phyloP scores from a whole-genome alignment of 2,797 vertebrate genomes.

The Lateolabrax maculatus region DNA sequence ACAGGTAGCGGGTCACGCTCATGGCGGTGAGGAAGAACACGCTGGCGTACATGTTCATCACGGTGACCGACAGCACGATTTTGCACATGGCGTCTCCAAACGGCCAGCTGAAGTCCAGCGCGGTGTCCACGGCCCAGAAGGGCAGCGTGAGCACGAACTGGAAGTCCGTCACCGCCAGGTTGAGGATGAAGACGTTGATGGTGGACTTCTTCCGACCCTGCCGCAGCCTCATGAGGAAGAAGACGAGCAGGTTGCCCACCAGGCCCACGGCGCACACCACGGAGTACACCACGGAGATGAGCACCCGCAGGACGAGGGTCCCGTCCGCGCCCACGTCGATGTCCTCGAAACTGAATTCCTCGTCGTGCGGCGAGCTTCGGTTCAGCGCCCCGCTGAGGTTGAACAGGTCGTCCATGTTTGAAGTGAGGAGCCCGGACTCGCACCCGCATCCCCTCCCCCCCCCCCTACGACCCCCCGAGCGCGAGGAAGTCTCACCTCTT shows the following conservation, averaged over 20 bases:
- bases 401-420: slow-evolving; percentile 75
- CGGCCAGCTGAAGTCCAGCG: slow-evolving; percentile 90
- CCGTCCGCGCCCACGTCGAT: slow-evolving; percentile 82
- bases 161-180: slow-evolving; percentile 88
- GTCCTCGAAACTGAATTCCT: slow-evolving; percentile 74
- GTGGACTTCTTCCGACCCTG: slow-evolving; percentile 84
- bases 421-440: slow-evolving; percentile 11
- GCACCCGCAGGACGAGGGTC: slow-evolving; percentile 77
- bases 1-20: slow-evolving; percentile 88
- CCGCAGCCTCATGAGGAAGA: slow-evolving; percentile 85
- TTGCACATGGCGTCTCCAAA: slow-evolving; percentile 90
- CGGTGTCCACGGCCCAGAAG: slow-evolving; percentile 90
- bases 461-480: no score
- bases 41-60: slow-evolving; percentile 91
- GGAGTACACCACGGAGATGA: slow-evolving; percentile 85
- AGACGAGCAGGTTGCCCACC: slow-evolving; percentile 86
- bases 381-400: slow-evolving; percentile 77
- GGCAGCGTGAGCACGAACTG: slow-evolving; percentile 89
- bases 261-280: slow-evolving; percentile 84
- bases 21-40: slow-evolving; percentile 90
- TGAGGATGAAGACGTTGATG: slow-evolving; percentile 87
- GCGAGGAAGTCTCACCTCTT: neutral
- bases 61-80: slow-evolving; percentile 86
- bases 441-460: neutral
- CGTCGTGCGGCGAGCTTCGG: slow-evolving; percentile 46